Base-by-base conservation (phyloP, 1,140 invertebrate genomes). In the Holcopasites calliopsidis region DNA sequence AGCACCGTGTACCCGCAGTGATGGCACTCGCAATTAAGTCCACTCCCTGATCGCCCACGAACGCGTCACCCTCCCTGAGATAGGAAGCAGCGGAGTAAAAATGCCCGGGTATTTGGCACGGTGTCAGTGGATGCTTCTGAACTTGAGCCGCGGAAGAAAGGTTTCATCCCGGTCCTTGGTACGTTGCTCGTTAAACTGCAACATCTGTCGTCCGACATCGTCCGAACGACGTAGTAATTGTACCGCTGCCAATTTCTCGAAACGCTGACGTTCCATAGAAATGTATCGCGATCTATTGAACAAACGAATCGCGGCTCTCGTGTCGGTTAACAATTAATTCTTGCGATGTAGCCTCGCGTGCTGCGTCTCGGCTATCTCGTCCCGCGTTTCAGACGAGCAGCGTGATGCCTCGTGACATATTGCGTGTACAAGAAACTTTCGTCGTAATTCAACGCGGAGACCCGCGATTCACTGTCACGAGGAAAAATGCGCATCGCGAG, bases 21-120 rank as follows among this genome's bases (percentile, higher is more conserved):
- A 72, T 62, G 69, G 62, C 71, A 66, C 50, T 66, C 31, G 71
- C 61, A 74, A 74, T 74, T 66, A 74, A 66, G 71, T 44, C 40
- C 33, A 42, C 50, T 40, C 21, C 18, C 38, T 64, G 21, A n/a
- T 28, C 21, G 57, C 10, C 35, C 44, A 28, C 44, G 52, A 57
- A 69, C 35, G 40, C 35, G 23, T 58, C 54, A 47, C 68, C 16
- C 21, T 38, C 55, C 6, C 55, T 6, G 18, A 52, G 23, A 11
- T 31, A 72, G 33, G 26, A 62, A 72, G 44, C 40, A 72, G 62
- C 40, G 33, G 47, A 72, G 58, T 40, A 52, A 72, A n/a, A 62
- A 52, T 52, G 58, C 26, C 58, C n/a, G 58, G n/a, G 33, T 47
- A 72, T 50, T 72, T 72, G 69, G 69, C 69, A 72, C 42, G 1